Base-by-base conservation (phyloP, 1,140 invertebrate genomes). In the Rhynchophorus ferrugineus region DNA sequence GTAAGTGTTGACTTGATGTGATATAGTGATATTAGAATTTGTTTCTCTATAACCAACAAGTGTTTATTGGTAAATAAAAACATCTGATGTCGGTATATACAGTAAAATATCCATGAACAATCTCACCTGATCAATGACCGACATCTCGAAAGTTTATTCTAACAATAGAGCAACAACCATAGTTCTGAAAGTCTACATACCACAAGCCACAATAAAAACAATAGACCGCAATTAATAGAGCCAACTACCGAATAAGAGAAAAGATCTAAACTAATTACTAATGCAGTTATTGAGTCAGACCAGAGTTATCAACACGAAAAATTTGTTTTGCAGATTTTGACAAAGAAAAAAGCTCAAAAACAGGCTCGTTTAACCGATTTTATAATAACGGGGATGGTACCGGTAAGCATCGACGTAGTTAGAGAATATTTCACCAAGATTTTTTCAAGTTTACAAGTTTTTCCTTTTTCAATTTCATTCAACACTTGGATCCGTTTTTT, bases 1-100 rank as follows among this genome's bases (percentile, higher is more conserved):
- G 93, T 93, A 78, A 83, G 76, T 75, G 64, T 13, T 43, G 17
- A 43, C 46, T 47, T 38, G 39, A 41, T 48, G 24, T 54, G 22
- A 11, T 44, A 44, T 42, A 6, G 17, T 38, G n/a, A 44, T 38
- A 18, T 54, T 54, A 3, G n/a, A n/a, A n/a, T n/a, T n/a, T n/a
- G n/a, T n/a, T n/a, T n/a, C n/a, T n/a, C n/a, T n/a, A n/a, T n/a
- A n/a, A n/a, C n/a, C n/a, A n/a, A n/a, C n/a, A n/a, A n/a, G n/a
- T n/a, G n/a, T n/a, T n/a, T n/a, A n/a, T n/a, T n/a, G n/a, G n/a
- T n/a, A n/a, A n/a, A n/a, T n/a, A n/a, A n/a, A n/a, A n/a, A n/a
- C n/a, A n/a, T n/a, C n/a, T n/a, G n/a, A n/a, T n/a, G n/a, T n/a
- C n/a, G n/a, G n/a, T n/a, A n/a, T n/a, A n/a, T n/a, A n/a, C n/a